Percentiles rank a stretch among this genome's conserved stretches.
Evolutionary conservation across 2,888 invertebrate genomes (phyloP).

Genomic region (Ptychoptera albimana): DNA sequence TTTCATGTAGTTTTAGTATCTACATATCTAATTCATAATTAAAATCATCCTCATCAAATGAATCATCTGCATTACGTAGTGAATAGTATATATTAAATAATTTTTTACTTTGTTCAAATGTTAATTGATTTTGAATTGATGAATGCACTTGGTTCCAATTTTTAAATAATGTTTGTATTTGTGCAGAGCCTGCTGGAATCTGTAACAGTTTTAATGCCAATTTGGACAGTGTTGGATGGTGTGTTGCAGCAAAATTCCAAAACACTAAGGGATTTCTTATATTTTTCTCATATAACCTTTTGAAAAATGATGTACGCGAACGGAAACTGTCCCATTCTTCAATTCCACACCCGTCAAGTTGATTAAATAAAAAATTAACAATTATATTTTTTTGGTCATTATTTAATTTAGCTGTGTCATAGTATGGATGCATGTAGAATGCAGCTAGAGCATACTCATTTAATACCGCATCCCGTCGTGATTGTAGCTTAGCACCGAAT

Average conservation of each 20-base stretch:
- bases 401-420: not conserved
- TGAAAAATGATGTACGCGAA: slow-evolving; percentile 1
- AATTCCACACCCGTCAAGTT: slow-evolving; percentile 5
- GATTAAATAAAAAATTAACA: slow-evolving; percentile 5
- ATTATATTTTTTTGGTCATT: not conserved
- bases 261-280: slow-evolving; percentile 3
- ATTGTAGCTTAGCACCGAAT: not conserved
- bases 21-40: no score
- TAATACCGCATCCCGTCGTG: not conserved
- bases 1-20: no score
- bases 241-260: slow-evolving; percentile 4
- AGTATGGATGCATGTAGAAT: slow-evolving; percentile 4
- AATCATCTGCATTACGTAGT: not conserved
- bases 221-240: slow-evolving; percentile 11
- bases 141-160: slow-evolving; percentile 1
- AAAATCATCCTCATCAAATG: not conserved
- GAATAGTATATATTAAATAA: slow-evolving; percentile 1
- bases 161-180: slow-evolving; percentile 2
- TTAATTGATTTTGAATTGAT: slow-evolving; percentile 1
- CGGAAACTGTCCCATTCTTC: slow-evolving; percentile 6
- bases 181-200: slow-evolving; percentile 5
- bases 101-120: slow-evolving; percentile 5
- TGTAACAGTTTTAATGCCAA: slow-evolving; percentile 13
- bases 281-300: slow-evolving; percentile 3
- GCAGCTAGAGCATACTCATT: slow-evolving; percentile 5